phyloP scores from a whole-genome alignment of 2,797 vertebrate genomes.

The Babyrousa celebensis region DNA sequence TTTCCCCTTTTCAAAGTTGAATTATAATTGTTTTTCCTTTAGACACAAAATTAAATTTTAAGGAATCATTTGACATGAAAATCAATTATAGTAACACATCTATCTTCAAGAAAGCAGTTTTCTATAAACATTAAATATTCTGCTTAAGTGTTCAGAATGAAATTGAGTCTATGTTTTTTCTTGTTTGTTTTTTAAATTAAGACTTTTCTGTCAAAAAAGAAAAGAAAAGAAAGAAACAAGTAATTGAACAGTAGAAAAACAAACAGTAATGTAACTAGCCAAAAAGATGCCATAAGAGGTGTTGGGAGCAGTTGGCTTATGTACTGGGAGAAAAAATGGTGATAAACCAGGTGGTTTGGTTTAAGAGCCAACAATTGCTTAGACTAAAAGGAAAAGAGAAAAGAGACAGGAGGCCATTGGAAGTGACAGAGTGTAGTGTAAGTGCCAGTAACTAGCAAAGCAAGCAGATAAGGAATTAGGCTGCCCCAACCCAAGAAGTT shows the following conservation, averaged over 20 bases:
- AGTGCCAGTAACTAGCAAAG: background rate
- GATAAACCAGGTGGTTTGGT: background rate
- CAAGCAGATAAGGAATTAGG: background rate
- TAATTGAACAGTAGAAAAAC: slow-evolving; percentile 29
- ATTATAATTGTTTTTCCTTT: slow-evolving; percentile 28
- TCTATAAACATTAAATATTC: slow-evolving; percentile 38
- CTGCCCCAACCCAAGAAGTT: background rate
- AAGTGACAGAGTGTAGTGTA: background rate
- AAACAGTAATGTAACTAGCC: background rate
- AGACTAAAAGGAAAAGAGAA: slow-evolving; percentile 11
- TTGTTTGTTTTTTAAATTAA: background rate
- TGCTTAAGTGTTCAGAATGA: slow-evolving; percentile 20
- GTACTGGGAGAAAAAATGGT: background rate
- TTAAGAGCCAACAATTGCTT: slow-evolving; percentile 3
- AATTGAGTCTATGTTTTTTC: slow-evolving; percentile 12
- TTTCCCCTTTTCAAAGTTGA: slow-evolving; percentile 17
- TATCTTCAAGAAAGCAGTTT: slow-evolving; percentile 2
- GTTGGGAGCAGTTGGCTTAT: background rate
- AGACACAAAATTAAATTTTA: slow-evolving; percentile 54
- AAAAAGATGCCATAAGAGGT: background rate
- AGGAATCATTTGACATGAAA: slow-evolving; percentile 2
- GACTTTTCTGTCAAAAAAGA: background rate
- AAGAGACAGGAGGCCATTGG: background rate
- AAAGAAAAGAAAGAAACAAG: background rate
- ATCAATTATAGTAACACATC: background rate